Evolutionary conservation across 1,140 invertebrate species (phyloP).

Genomic region (Microplitis mediator): DNA sequence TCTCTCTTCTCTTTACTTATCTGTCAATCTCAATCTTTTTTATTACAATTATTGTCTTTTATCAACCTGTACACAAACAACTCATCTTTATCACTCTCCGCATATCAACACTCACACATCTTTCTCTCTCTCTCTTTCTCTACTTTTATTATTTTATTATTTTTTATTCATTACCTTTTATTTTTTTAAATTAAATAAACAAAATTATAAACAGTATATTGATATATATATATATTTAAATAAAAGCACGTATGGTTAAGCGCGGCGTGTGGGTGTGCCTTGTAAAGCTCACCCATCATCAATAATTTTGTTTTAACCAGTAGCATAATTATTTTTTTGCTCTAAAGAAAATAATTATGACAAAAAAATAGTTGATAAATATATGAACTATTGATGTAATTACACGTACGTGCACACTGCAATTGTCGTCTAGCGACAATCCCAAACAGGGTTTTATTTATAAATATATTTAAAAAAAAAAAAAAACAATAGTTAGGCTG

Average conservation of each 20-base stretch:
- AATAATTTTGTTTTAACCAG: constrained; percentile 9
- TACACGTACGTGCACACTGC: constrained; percentile 18
- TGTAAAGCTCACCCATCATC: constrained; percentile 37
- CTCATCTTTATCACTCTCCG: no score
- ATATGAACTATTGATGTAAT: background rate
- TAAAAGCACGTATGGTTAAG: constrained; percentile 51
- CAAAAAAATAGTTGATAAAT: background rate
- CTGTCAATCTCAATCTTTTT: background rate
- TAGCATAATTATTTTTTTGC: background rate
- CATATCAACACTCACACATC: no score
- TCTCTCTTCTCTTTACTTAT: background rate
- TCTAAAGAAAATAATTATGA: constrained; percentile 3
- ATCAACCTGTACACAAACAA: background rate
- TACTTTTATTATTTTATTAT: no score
- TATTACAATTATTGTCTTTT: no score
- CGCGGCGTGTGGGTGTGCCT: constrained; percentile 47
- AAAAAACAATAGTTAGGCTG: background rate
- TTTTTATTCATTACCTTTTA: no score
- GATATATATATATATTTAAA: background rate
- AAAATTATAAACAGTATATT: no score
- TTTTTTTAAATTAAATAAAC: no score
- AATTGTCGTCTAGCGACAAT: constrained; percentile 6
- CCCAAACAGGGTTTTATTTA: background rate
- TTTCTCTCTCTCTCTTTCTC: no score
- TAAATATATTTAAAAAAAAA: background rate